Conservation (phyloP, 2,113 vertebrate genomes). For the Zeus faber region DNA sequence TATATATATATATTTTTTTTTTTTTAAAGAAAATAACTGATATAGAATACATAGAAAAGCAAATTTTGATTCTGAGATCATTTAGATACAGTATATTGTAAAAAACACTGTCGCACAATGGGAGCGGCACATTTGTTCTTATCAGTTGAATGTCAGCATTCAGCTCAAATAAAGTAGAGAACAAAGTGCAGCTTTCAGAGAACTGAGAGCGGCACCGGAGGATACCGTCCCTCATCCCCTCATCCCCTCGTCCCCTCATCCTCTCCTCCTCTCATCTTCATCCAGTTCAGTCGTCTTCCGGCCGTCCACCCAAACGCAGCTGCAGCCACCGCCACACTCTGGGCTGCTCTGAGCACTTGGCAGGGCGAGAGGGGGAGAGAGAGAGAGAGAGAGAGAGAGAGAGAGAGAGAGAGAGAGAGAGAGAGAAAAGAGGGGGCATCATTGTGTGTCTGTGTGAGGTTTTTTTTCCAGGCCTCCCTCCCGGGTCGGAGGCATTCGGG, state of each 20-base stretch:
- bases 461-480: constrained; percentile 23
- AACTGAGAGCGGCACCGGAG: constrained; percentile 8
- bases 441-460: constrained; percentile 35
- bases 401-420: no score
- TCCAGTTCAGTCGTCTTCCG: constrained; percentile 34
- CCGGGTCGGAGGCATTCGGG: constrained; percentile 50
- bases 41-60: no score
- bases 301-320: constrained; percentile 42
- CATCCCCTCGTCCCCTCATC: constrained; percentile 27
- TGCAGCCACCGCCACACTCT: constrained; percentile 37
- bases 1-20: no score
- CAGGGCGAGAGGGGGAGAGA: constrained; percentile 23
- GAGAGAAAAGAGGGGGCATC: no score
- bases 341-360: constrained; percentile 46
- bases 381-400: no score
- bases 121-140: not conserved
- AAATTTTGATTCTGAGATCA: no score
- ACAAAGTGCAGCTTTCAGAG: constrained; percentile 30
- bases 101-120: constrained; percentile 16
- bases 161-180: not conserved
- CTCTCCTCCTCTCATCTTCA: no score
- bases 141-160: no score
- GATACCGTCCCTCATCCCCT: constrained; percentile 1
- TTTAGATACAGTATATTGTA: no score
- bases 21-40: no score